Percentiles rank a stretch among this genome's conserved stretches.
These are phyloP conservation scores for Pseudois nayaur DNA, from an alignment of 2,113 vertebrate genomes.

Conservation along the genomic window DNA sequence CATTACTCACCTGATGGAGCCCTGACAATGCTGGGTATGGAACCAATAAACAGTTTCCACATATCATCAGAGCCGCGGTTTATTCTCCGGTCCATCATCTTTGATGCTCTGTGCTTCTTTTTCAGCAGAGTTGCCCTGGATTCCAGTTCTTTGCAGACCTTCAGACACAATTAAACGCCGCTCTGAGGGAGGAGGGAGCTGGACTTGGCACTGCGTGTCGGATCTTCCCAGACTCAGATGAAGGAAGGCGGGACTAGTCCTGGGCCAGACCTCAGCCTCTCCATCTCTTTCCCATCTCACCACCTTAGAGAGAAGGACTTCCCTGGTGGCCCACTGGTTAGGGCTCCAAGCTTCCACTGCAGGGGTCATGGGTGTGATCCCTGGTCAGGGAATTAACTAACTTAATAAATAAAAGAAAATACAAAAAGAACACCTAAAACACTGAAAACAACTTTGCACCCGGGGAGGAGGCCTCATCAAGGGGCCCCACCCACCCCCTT, in stretches of 20 bases:
- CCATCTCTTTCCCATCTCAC: not conserved
- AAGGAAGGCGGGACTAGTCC: not conserved
- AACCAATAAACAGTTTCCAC: not conserved
- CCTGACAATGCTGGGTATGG: not conserved
- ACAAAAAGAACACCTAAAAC: not conserved
- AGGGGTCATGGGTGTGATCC: not conserved
- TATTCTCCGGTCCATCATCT: not conserved
- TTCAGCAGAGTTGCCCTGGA: not conserved
- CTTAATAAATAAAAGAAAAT: not conserved
- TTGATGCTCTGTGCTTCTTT: not conserved
- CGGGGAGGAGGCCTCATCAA: not conserved
- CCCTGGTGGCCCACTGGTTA: not conserved
- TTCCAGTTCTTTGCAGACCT: not conserved
- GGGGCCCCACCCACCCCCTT: not conserved
- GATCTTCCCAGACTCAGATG: not conserved
- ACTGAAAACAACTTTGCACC: not conserved
- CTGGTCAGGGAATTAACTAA: not conserved
- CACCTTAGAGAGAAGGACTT: not conserved
- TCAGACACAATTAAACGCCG: not conserved
- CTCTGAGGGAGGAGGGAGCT: not conserved
- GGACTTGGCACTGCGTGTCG: not conserved
- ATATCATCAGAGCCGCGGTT: not conserved
- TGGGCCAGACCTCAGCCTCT: not conserved
- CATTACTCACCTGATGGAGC: not conserved
- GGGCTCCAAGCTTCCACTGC: not conserved